phyloP scores from a whole-genome alignment of 2,797 vertebrate genomes.

The Ctenopoma kingsleyae region DNA sequence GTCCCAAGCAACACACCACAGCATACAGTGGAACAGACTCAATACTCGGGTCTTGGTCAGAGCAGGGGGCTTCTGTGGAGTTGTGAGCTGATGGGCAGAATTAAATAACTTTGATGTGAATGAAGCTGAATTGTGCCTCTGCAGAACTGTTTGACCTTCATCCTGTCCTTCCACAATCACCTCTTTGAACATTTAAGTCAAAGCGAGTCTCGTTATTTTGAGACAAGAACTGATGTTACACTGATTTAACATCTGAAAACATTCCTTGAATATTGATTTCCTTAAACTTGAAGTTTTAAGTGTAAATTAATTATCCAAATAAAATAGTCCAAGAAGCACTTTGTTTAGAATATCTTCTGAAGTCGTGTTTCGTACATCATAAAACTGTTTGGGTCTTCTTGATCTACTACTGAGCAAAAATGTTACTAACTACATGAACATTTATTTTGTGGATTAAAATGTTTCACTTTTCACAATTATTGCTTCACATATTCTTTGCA shows the following conservation, averaged over 20 bases:
- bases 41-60: conserved; percentile 13
- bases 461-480: background rate
- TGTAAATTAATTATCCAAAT: conserved; percentile 33
- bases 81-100: conserved; percentile 18
- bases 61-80: conserved; percentile 11
- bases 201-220: conserved; percentile 27
- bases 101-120: conserved; percentile 34
- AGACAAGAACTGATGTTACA: conserved; percentile 20
- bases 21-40: conserved; percentile 44
- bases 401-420: conserved; percentile 21
- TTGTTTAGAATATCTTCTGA: conserved; percentile 9
- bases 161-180: conserved; percentile 37
- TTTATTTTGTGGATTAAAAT: conserved; percentile 49
- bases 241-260: conserved; percentile 55
- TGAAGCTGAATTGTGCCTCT: conserved; percentile 41
- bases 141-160: conserved; percentile 30
- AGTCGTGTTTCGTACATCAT: conserved; percentile 30
- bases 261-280: conserved; percentile 66
- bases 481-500: background rate
- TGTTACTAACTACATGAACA: conserved; percentile 14
- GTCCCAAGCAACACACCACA: conserved; percentile 18
- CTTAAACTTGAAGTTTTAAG: conserved; percentile 33
- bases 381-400: background rate
- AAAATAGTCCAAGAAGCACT: conserved; percentile 20
- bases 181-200: conserved; percentile 43